Base-by-base conservation (phyloP, 1,140 invertebrate genomes). In the Microplitis demolitor region DNA sequence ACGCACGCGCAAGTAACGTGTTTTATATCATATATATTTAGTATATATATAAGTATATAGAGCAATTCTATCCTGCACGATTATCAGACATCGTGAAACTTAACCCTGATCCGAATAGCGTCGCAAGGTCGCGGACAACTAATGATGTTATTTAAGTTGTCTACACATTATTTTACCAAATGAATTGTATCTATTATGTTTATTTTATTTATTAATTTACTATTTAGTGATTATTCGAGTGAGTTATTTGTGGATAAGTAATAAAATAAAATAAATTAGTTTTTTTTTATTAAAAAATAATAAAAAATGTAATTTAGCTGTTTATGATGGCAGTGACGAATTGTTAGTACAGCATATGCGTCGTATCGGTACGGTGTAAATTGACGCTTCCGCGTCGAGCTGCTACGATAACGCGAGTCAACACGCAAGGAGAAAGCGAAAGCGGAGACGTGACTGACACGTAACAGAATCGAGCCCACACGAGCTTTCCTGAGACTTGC, bases 351-450 rank as follows among this genome's bases (percentile, higher is more conserved):
- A 9, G 24, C 56, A 58, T 13, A 54, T 34, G 5, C 60, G 11
- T 6, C 39, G 54, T 45, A 60, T 54, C 45, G 60, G 64, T 64
- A 13, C 35, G 35, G 54, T 74, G 69, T 71, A 66, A 76, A 74
- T 69, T 66, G 75, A 72, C 62, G 64, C 69, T 78, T 74, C 73
- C 76, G 76, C 73, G 37, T 77, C 60, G 53, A 14, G 63, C 33
- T 24, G 37, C 34, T 16, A 62, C 69, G 61, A 64, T 71, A 74
- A 72, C 61, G 39, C 69, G 64, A 70, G 51, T 64, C 58, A 60
- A 70, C 71, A 73, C 74, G 74, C 70, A 69, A 78, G 71, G 76
- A 72, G 72, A 76, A 74, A 74, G 75, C 66, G 71, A 63, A 74
- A 72, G 70, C 72, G 37, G 54, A 70, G 66, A 66, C 71, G 74